Evolutionary conservation across 2,797 vertebrate genomes (phyloP), one percentile per base, ranked within the genome.

Genomic region (Pitangus sulphuratus): DNA sequence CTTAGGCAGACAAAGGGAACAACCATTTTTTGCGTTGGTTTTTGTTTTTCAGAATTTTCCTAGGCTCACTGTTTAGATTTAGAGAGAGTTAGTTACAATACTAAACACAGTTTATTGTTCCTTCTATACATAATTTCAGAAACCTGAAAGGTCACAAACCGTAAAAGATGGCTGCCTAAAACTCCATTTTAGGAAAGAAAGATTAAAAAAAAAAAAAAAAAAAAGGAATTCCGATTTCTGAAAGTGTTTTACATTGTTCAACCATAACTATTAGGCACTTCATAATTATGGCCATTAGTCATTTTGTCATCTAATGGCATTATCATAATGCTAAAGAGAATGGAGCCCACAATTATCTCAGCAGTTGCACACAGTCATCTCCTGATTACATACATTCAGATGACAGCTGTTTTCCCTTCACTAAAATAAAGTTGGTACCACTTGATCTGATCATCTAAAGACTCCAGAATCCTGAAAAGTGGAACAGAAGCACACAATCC

Each of bases 291-390:
- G 37, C 33, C 44, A 91, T 94, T 76, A 87, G 25, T 40, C 61
- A 72, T 71, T 94, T 81, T 88, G 87, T 81, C 80, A 97, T 79
- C 74, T 71, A 64, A 76, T 28, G 7, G 58, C 31, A 70, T 65
- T 84, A 84, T 72, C 69, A 54, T 30, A 91, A 72, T 0, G 1
- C 33, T 86, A 58, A 80, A 51, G 64, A 92, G 65, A 93, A 83
- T 2, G 6, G 42, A 91, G 69, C 79, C 87, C 85, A 69, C 83
- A 84, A 95, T 95, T 95, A 94, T 21, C 65, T 68, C 69, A 65
- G 42, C 83, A 93, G 79, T 60, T 75, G 60, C 44, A 84, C 48
- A 83, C 19, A 76, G n/a, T 91, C 95, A 95, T 72, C 77, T 94
- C 70, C 58, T 37, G 82, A 47, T 88, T 84, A 93, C 71, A 76